Evolutionary conservation across 2,888 invertebrate genomes (phyloP).

Genomic region (Acronicta alni): DNA sequence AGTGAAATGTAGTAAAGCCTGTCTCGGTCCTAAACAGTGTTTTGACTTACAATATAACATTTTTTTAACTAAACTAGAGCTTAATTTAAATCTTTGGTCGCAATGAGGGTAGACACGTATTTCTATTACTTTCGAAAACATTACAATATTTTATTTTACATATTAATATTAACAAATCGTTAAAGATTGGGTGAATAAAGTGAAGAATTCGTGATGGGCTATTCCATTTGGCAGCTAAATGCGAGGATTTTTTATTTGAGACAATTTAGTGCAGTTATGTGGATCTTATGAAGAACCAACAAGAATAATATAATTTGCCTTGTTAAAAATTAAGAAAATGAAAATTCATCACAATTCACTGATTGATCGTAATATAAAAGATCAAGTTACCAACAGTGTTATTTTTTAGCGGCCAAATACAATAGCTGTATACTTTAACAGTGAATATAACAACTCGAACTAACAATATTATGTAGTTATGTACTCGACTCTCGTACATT

Average conservation of each 20-base stretch:
- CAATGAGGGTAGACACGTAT: conserved; percentile 77
- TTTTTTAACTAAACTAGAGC: conserved; percentile 69
- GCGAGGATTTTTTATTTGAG: no score
- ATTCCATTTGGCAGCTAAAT: conserved; percentile 27
- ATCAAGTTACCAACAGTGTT: neutral
- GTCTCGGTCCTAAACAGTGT: conserved; percentile 53
- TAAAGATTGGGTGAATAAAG: conserved; percentile 15
- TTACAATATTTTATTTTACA: conserved; percentile 19
- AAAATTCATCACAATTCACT: no score
- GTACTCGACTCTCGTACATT: conserved; percentile 47
- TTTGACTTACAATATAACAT: conserved; percentile 58
- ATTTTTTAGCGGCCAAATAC: conserved; percentile 18
- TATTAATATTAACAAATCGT: conserved; percentile 19
- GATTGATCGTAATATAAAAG: no score
- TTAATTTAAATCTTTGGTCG: conserved; percentile 84
- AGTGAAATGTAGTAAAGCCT: conserved; percentile 60
- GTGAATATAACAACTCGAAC: conserved; percentile 38
- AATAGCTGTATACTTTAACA: conserved; percentile 31
- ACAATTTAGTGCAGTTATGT: no score
- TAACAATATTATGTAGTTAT: conserved; percentile 39
- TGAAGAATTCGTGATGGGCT: conserved; percentile 32
- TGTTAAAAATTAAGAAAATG: no score
- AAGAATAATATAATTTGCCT: no score
- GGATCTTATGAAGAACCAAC: no score
- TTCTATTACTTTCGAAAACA: conserved; percentile 34